Conservation (phyloP, 1,140 invertebrate species). For the Epicauta chinensis region DNA sequence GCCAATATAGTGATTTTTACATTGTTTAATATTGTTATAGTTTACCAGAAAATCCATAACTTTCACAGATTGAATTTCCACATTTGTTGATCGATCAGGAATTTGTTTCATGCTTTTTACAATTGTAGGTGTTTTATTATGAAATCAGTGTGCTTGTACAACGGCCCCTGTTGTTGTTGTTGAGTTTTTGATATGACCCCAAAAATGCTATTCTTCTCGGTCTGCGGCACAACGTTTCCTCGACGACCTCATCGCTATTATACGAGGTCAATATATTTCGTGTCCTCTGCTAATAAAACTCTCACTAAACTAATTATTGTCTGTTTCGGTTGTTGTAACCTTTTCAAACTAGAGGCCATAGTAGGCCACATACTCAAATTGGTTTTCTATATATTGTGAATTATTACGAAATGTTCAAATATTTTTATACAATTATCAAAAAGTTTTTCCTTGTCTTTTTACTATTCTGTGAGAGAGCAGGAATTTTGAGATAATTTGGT, state of each 20-base stretch:
- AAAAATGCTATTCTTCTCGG: conserved; percentile 13
- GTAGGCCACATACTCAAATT: conserved; percentile 4
- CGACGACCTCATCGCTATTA: conserved; percentile 9
- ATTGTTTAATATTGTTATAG: no score
- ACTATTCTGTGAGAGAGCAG: no score
- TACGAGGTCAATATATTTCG: conserved; percentile 16
- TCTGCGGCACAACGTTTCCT: conserved; percentile 15
- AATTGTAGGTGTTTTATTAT: no score
- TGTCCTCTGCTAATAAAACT: conserved; percentile 15
- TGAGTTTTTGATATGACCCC: conserved; percentile 5
- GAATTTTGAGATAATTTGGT: no score
- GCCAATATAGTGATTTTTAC: conserved; percentile 13
- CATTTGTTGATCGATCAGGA: no score
- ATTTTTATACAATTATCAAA: no score
- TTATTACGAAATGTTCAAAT: no score
- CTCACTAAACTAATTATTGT: conserved; percentile 18
- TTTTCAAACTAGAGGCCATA: conserved; percentile 6
- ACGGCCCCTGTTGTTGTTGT: no score
- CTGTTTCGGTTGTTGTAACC: conserved; percentile 16
- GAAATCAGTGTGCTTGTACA: no score
- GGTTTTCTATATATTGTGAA: background rate
- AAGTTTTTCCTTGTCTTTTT: no score
- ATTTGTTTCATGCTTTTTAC: no score
- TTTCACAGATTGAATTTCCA: no score
- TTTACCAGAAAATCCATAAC: conserved; percentile 4